Evolutionary conservation across 1,140 invertebrate species (phyloP).

Genomic region (Zaprionus davidi): DNA sequence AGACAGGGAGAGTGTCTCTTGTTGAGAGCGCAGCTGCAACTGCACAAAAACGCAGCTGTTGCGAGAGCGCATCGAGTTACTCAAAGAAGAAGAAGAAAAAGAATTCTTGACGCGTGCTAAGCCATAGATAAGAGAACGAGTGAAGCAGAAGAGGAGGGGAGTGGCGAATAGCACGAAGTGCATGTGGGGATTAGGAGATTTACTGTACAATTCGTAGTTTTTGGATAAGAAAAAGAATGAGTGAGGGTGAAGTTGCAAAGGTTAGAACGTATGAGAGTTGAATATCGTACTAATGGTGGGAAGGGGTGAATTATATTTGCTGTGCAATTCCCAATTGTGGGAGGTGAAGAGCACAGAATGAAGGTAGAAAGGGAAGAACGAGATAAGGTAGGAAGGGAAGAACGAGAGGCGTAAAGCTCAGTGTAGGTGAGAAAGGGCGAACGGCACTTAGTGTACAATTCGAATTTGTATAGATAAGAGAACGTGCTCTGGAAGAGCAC

Average conservation of each 20-base stretch:
- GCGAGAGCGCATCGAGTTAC: slow-evolving; percentile 15
- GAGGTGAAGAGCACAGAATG: too few relatives aligned
- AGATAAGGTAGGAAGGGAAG: too few relatives aligned
- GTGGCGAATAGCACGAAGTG: not conserved
- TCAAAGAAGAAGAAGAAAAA: slow-evolving; percentile 1
- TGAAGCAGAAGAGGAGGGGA: not conserved
- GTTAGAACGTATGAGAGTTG: not conserved
- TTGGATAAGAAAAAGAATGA: not conserved
- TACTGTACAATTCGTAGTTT: slow-evolving; percentile 22
- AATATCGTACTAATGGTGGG: not conserved
- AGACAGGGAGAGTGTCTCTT: not conserved
- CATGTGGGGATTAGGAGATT: not conserved
- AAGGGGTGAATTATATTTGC: not conserved
- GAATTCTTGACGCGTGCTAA: slow-evolving; percentile 61
- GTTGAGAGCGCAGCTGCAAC: slow-evolving; percentile 42
- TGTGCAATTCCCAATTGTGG: slow-evolving; percentile 24
- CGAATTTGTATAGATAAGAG: too few relatives aligned
- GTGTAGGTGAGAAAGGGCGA: too few relatives aligned
- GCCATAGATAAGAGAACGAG: not conserved
- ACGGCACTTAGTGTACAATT: too few relatives aligned
- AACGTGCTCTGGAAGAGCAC: not conserved
- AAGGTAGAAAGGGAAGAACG: too few relatives aligned
- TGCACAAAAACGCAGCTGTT: slow-evolving; percentile 24
- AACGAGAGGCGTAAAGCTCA: too few relatives aligned
- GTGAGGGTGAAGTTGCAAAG: too few relatives aligned